Conservation (phyloP, 2,888 invertebrate genomes). For the Drosophila crucigera region DNA sequence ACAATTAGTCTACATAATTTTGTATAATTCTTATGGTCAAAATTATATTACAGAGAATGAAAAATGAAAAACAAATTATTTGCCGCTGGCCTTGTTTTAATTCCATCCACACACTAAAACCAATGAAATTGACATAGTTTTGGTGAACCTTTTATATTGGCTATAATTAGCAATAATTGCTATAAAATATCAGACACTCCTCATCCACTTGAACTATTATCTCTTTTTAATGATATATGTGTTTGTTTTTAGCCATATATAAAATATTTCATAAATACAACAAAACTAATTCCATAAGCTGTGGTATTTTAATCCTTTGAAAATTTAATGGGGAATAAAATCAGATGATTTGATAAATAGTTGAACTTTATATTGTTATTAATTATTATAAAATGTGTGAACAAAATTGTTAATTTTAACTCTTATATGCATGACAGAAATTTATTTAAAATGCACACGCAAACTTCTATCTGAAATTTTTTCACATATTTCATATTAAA, state of each 20-base stretch:
- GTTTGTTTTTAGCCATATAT: background rate
- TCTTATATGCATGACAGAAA: background rate
- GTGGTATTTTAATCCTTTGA: background rate
- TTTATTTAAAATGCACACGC: background rate
- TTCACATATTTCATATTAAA: constrained; percentile 23
- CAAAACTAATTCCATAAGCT: too few species aligned
- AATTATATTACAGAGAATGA: background rate
- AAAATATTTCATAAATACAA: background rate
- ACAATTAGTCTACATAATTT: background rate
- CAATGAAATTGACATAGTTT: background rate
- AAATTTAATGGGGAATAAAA: background rate
- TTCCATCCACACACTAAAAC: background rate
- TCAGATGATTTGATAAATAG: background rate
- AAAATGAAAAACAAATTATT: background rate
- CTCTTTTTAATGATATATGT: background rate
- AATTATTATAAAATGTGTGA: background rate
- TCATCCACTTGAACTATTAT: background rate
- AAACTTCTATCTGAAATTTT: background rate
- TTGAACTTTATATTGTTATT: background rate
- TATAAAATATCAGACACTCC: background rate
- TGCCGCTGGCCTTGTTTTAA: background rate
- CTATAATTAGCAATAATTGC: background rate
- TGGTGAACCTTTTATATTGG: background rate
- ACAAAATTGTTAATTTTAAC: background rate
- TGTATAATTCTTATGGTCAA: background rate